Evolutionary conservation across 1,140 invertebrate genomes (phyloP).

Genomic region (Eupeodes corollae): DNA sequence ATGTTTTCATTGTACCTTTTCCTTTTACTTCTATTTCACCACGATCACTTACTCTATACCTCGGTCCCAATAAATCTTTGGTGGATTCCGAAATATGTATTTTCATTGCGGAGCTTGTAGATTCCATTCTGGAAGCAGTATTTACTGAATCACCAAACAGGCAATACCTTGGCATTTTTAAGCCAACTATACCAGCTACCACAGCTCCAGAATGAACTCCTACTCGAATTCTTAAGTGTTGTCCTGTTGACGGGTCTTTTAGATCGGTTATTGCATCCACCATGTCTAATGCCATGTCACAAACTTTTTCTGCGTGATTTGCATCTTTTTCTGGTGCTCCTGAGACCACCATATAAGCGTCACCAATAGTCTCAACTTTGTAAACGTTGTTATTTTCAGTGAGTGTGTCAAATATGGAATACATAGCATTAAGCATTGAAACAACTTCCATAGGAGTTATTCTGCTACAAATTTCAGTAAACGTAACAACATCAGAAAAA

Average conservation of each 20-base stretch:
- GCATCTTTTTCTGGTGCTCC: conserved; percentile 82
- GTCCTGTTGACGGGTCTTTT: conserved; percentile 80
- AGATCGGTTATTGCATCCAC: conserved; percentile 82
- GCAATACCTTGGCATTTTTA: conserved; percentile 79
- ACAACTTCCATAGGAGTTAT: conserved; percentile 95
- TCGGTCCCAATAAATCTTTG: conserved; percentile 57
- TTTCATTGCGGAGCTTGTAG: conserved; percentile 81
- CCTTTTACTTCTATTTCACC: conserved; percentile 77
- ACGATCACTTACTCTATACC: conserved; percentile 67
- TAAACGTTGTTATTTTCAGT: conserved; percentile 88
- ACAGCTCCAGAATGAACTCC: conserved; percentile 84
- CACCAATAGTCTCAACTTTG: conserved; percentile 96
- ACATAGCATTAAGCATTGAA: conserved; percentile 93
- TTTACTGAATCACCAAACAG: conserved; percentile 89
- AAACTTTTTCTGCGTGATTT: conserved; percentile 87
- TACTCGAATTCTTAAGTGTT: conserved; percentile 78
- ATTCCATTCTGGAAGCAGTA: conserved; percentile 85
- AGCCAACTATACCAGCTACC: conserved; percentile 86
- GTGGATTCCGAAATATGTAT: conserved; percentile 90
- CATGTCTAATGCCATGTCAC: conserved; percentile 95
- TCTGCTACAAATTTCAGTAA: conserved; percentile 89
- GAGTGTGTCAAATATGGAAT: conserved; percentile 81
- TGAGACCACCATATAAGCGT: conserved; percentile 94
- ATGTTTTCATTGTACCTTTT: conserved; percentile 86
- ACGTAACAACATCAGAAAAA: conserved; percentile 94